Conservation (phyloP, 2,797 vertebrate genomes). For the Pagetopsis macropterus region DNA sequence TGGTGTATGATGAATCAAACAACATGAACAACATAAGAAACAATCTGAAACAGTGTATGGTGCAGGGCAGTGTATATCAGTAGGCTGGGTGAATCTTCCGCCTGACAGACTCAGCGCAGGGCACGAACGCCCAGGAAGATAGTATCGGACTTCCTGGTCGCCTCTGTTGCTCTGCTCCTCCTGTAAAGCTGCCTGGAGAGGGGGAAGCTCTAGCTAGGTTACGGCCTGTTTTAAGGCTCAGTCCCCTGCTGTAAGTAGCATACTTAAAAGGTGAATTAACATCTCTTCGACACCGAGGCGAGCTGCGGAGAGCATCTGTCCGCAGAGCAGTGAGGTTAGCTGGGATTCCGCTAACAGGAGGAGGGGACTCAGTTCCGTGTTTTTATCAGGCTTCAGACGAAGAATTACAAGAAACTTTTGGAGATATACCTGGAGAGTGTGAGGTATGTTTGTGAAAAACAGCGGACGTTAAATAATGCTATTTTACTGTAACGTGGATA, state of each 20-base stretch:
- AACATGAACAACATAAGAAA: too few relatives aligned
- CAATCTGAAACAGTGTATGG: too few relatives aligned
- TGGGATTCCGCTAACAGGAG: constrained; percentile 50
- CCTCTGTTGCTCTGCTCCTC: constrained; percentile 30
- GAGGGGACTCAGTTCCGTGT: not conserved
- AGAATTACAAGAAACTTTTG: constrained; percentile 22
- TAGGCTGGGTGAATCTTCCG: not conserved
- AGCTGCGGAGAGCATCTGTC: constrained; percentile 14
- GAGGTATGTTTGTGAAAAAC: constrained; percentile 49
- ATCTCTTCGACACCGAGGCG: constrained; percentile 26
- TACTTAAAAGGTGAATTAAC: not conserved
- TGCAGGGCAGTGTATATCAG: too few relatives aligned
- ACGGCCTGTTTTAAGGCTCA: not conserved
- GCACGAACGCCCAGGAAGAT: fast-evolving
- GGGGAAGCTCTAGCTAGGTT: not conserved
- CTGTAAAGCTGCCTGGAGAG: constrained; percentile 32
- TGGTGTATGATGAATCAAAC: too few relatives aligned
- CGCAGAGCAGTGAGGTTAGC: constrained; percentile 53
- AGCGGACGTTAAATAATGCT: too few relatives aligned
- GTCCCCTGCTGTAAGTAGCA: not conserved
- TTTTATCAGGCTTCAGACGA: constrained; percentile 20
- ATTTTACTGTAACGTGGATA: too few relatives aligned
- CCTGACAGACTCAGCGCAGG: constrained; percentile 53
- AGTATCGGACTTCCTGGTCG: constrained; percentile 73
- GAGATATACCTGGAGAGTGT: not conserved